Base-by-base conservation (phyloP, 2,888 invertebrate genomes). In the Stenoptilia bipunctidactyla region DNA sequence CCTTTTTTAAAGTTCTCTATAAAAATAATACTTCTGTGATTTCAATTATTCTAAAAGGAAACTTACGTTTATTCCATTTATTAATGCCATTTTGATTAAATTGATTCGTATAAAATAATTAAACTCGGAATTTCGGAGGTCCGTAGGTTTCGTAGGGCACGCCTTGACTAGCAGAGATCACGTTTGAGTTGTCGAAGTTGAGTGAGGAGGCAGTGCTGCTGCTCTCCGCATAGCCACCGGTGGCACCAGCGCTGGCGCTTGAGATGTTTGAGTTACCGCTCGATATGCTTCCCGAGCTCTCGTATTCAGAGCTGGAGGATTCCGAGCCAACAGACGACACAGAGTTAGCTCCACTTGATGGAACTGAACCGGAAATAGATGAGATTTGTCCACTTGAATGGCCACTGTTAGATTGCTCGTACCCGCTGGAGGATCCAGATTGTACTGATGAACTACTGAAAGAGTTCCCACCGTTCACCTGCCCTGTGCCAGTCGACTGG, bases 141-240 rank as follows among this genome's bases (percentile, higher is more conserved):
- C 82, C 82, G 44, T 82, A 83, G 25, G 66, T 61, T 66, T 76
- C 71, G 44, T 80, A 72, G 37, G 83, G 82, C 36, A 80, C 52
- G 39, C 77, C 75, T 53, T 80, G 82, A 65, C 67, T 72, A 61
- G 75, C 66, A 36, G 72, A 59, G 41, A 76, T 55, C n/a, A 56
- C 47, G 47, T 55, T 66, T 33, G 52, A 37, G 34, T 51, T 50
- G 10, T 62, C 61, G 39, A 51, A 67, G 38, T 48, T 50, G 15
- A 44, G 34, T 8, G 48, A 50, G 4, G 45, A 47, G 8, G 20
- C 20, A 2, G 49, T 45, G 47, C 13, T 5, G 49, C 47, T 51
- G 12, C 56, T 50, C 15, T 52, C 42, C 6, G 55, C 49, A 46
- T 56, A 48, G 45, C 52, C 49, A 41, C 55, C 45, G 8, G 4